Evolutionary conservation across 1,140 invertebrate genomes (phyloP), one percentile per base, ranked within the genome.

Genomic region (Agraylea sexmaculata): DNA sequence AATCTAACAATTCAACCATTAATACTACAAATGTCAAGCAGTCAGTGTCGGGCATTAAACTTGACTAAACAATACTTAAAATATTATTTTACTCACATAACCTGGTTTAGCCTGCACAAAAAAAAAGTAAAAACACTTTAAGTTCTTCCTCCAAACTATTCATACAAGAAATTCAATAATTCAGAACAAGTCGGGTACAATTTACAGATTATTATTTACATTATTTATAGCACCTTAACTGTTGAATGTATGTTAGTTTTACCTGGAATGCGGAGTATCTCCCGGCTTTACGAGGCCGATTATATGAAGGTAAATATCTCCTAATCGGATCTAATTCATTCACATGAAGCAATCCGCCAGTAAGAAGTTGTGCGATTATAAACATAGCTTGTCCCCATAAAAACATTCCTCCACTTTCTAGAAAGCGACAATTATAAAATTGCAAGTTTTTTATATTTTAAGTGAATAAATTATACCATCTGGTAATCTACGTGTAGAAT

Each of bases 251-350:
- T 25, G 6, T 25, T 25, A 6, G 23, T 25, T 56, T 61, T 63
- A 93, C 90, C 75, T 95, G 89, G 69, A 96, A 96, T 34, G 89
- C 87, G 3, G 91, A 95, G 65, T 96, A 94, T 43, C 91, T 69
- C 36, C 87, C 89, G 29, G 80, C 89, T 56, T 81, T 80, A 31
- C 87, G 68, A 0, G 94, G 94, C 35, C 94, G 68, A 59, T 94
- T 94, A 56, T 91, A 93, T 1, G 92, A 95, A 2, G 94, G 93
- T 38, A 98, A 69, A 68, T 97, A 94, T 28, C 95, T 73, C 41
- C 92, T 69, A 42, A 98, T 89, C 1, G 91, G 89, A 68, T 99
- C 95, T 30, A 99, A 64, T 66, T 98, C 94, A 56, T 91, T 95
- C 10, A 95, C 80, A 55, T 95, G 87, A 18, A 99, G 66, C 12